These are phyloP conservation scores for Macropis europaea DNA, from an alignment of 2,888 invertebrate species.

Conservation along the genomic window DNA sequence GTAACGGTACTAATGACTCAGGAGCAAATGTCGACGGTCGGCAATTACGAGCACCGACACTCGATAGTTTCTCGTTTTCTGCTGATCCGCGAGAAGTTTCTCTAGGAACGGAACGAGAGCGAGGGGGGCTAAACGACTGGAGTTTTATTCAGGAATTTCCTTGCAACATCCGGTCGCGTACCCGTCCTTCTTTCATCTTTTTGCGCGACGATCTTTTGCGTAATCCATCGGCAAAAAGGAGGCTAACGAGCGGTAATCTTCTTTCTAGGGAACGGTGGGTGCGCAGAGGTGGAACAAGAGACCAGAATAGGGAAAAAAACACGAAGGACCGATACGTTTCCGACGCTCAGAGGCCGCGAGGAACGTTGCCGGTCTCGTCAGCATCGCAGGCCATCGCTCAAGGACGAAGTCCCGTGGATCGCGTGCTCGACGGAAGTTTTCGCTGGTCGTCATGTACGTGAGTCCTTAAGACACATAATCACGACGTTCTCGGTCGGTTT, in stretches of 20 bases:
- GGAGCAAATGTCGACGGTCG: neutral
- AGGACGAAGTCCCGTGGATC: conserved; percentile 72
- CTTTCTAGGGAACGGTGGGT: conserved; percentile 12
- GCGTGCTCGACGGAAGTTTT: conserved; percentile 73
- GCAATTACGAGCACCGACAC: conserved; percentile 4
- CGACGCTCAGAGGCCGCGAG: conserved; percentile 25
- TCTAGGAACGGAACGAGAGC: no score
- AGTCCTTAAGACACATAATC: conserved; percentile 71
- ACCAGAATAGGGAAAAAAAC: neutral
- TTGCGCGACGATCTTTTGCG: conserved; percentile 36
- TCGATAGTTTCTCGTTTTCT: neutral
- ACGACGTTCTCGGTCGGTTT: conserved; percentile 74
- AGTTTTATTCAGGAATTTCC: neutral
- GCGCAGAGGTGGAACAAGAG: neutral
- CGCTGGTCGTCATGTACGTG: conserved; percentile 63
- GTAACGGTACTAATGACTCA: neutral
- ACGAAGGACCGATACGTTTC: conserved; percentile 22
- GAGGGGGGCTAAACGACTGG: neutral
- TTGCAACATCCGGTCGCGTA: neutral
- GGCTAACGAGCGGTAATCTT: conserved; percentile 27
- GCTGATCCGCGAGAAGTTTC: no score
- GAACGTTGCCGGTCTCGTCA: conserved; percentile 32
- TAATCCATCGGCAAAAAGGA: conserved; percentile 38
- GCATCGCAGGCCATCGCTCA: conserved; percentile 57
- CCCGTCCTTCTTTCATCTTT: conserved; percentile 2